Evolutionary conservation across 2,888 invertebrate genomes (phyloP), one percentile per base, ranked within the genome.

Genomic region (Caprella mutica): DNA sequence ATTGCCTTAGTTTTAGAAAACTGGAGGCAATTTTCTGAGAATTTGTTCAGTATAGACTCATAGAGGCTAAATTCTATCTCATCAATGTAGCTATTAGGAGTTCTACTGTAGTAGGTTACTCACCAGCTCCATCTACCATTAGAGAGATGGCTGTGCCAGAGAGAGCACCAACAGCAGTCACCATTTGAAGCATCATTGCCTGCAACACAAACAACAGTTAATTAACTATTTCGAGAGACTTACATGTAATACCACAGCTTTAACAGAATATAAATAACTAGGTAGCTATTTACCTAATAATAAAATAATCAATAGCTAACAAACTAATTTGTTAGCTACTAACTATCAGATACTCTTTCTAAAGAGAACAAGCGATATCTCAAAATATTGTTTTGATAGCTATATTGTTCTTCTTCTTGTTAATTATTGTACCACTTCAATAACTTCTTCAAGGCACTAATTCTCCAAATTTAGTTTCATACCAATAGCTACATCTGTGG

Each of bases 111-210:
- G 9, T 35, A 9, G 12, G 12, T 35, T 42, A 40, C 53, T 66
- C 56, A 68, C 69, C 75, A 19, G 72, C 70, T 66, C 89, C 90
- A 70, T 89, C 86, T 5, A 88, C 80, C 60, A 86, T 75, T 29
- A 97, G 78, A 24, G 94, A 92, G 66, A 89, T 75, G n/a, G 86
- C 77, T 39, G 93, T 96, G 66, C 98, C 98, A 61, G 87, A 81
- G 61, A 98, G 71, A 24, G 98, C 98, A 62, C 98, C 98, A 58
- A 94, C 70, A 1, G 98, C 98, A 38, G 98, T 98, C 5, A 88
- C 76, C 62, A 98, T 76, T 72, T 98, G 98, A 57, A 98, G 77
- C 69, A 86, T 73, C 85, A 98, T 97, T 0, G 98, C 98, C 81
- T 83, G 56, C 38, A 46, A 50, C 12, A 9, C 35, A 48, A 40